Evolutionary conservation across 2,113 vertebrate genomes (phyloP), one percentile per base, ranked within the genome.

Genomic region (Holacanthus passer): DNA sequence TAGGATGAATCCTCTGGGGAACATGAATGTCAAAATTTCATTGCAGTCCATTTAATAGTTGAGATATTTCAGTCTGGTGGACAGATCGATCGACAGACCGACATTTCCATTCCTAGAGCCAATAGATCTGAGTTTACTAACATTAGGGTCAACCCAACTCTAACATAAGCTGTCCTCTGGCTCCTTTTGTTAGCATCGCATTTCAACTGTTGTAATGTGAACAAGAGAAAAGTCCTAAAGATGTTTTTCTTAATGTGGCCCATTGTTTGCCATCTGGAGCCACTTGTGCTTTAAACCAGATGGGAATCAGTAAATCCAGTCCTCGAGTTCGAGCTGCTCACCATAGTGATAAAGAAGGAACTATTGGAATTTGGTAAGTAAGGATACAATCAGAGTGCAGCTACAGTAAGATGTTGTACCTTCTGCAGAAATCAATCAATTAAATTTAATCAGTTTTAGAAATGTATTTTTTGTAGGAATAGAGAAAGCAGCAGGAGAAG

Each of bases 201-300:
- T 43, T 43, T 59, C 13, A 45, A 13, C 62, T 19, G 5, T 17
- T 24, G n/a, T 62, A 39, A 41, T 67, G 55, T 50, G 70, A 65
- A 52, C 20, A 50, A 24, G 45, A 53, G 50, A 16, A 22, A 69
- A 50, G 22, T 29, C 29, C 52, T 55, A 1, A 24, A 16, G 10
- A 37, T 29, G 2, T n/a, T 48, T 32, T 27, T 63, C 35, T 37
- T n/a, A 20, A 76, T 55, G 73, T 65, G 48, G 32, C 10, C 55
- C 35, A 7, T 55, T 66, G 29, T 58, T 55, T 66, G 29, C 48
- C 39, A 20, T 58, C 52, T 77, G 63, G 27, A 45, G 50, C 27
- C 37, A 12, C 75, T 62, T 47, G 50, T 5, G 1, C 39, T 27
- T 58, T 35, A 35, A 47, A 41, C 31, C 65, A 79, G 64, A 59